A percentile compares a stretch with the other conserved stretches of the same genome.
Evolutionary conservation across 2,888 invertebrate genomes (phyloP).

Genomic region (Cabera pusaria): DNA sequence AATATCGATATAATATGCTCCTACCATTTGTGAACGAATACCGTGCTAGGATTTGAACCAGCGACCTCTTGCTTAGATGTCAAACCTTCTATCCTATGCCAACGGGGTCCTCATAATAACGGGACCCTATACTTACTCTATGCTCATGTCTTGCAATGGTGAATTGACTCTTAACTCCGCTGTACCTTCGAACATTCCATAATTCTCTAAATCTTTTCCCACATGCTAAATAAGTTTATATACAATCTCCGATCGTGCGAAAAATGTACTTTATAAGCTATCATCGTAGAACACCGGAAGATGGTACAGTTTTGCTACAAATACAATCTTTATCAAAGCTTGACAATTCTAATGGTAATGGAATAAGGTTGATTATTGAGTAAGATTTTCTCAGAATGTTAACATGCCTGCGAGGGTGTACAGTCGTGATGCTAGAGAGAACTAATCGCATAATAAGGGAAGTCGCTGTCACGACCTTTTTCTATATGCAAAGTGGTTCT

Average conservation of each 20-base stretch:
- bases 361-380: conserved; percentile 9
- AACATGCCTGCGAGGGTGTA: conserved; percentile 4
- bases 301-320: conserved; percentile 9
- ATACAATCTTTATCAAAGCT: not conserved
- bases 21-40: too few relatives aligned
- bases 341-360: not conserved
- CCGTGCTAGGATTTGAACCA: too few relatives aligned
- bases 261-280: conserved; percentile 19
- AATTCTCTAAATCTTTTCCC: too few relatives aligned
- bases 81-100: too few relatives aligned
- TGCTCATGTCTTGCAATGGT: too few relatives aligned
- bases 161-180: too few relatives aligned
- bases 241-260: conserved; percentile 18
- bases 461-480: conserved; percentile 32
- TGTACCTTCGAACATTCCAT: too few relatives aligned
- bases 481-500: conserved; percentile 31
- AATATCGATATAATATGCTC: too few relatives aligned
- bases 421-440: conserved; percentile 20
- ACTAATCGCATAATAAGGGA: conserved; percentile 40
- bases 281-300: conserved; percentile 19
- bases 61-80: too few relatives aligned
- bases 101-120: too few relatives aligned
- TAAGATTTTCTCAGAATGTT: conserved; percentile 1
- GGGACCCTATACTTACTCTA: too few relatives aligned
- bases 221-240: too few relatives aligned